Percentiles rank a stretch among this genome's conserved stretches.
These are phyloP conservation scores for Acestrorhynchus altus DNA, from an alignment of 2,797 vertebrate species.

Conservation along the genomic window DNA sequence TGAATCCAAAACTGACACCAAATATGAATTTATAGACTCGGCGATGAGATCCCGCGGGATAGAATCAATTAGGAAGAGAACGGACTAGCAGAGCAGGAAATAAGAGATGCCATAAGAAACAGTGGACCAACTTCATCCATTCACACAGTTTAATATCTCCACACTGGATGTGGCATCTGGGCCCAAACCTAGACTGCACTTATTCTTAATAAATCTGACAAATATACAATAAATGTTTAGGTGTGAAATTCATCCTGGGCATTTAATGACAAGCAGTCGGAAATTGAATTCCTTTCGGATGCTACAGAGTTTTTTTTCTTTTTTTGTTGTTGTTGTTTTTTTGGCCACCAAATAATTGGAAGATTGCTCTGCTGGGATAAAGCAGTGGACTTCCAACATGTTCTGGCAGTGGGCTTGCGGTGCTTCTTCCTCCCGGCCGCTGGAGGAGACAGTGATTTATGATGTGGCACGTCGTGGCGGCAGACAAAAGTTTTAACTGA, in stretches of 20 bases:
- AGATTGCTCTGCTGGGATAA: constrained; percentile 23
- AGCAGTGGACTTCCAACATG: constrained; percentile 36
- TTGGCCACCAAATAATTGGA: constrained; percentile 34
- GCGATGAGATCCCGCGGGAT: constrained; percentile 64
- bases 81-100: constrained; percentile 58
- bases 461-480: constrained; percentile 37
- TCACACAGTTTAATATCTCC: background rate
- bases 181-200: background rate
- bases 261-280: constrained; percentile 19
- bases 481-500: constrained; percentile 59
- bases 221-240: background rate
- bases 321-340: background rate
- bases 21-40: constrained; percentile 65
- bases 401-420: constrained; percentile 41
- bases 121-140: background rate
- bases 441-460: constrained; percentile 62
- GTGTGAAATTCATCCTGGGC: background rate
- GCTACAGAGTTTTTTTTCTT: background rate
- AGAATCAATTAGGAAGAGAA: constrained; percentile 70
- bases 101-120: constrained; percentile 16
- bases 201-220: constrained; percentile 32
- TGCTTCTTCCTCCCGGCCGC: constrained; percentile 39
- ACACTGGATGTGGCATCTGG: background rate
- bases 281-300: constrained; percentile 5
- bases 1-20: constrained; percentile 54